Evolutionary conservation across 1,140 invertebrate genomes (phyloP), one percentile per base, ranked within the genome.

Genomic region (Copidosoma floridanum): DNA sequence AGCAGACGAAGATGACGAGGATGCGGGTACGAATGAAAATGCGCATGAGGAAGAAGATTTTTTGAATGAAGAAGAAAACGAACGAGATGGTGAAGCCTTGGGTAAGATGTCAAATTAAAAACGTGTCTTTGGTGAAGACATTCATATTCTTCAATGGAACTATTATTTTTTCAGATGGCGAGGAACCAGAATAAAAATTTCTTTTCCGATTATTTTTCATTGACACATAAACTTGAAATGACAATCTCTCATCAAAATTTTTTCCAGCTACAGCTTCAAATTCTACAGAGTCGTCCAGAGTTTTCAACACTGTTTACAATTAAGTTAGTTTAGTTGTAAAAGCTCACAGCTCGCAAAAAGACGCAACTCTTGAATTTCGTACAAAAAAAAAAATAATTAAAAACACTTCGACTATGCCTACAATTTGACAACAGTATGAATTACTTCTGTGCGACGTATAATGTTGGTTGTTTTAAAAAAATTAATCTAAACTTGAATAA

Each of bases 41-140:
- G 74, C 69, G 18, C 75, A 74, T 47, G 79, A 81, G 16, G 80
- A 81, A 4, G 76, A 79, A 55, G 75, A 75, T 52, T 70, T 69
- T 20, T 68, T 74, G 24, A 79, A 74, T 27, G 79, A 79, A 18
- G 77, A 75, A 8, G 77, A 78, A 46, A 72, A 59, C 23, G 72
- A 75, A 46, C 73, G 73, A 16, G 76, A 78, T 48, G 71, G 71
- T 73, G 64, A 32, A 50, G 5, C 16, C 2, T 60, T 29, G 21
- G 50, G 41, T 46, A 38, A 23, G 55, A 41, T 32, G 47, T 43
- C 26, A 20, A 51, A 41, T 41, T 40, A 16, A 8, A 10, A n/a
- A 5, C n/a, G 40, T 37, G 2, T n/a, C 12, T 46, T 20, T 37
- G 24, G 27, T 7, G 43, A 38, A 14, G 40, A 58, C 24, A 51